phyloP scores from a whole-genome alignment of 2,888 invertebrate genomes.

The Plebejus melissa region DNA sequence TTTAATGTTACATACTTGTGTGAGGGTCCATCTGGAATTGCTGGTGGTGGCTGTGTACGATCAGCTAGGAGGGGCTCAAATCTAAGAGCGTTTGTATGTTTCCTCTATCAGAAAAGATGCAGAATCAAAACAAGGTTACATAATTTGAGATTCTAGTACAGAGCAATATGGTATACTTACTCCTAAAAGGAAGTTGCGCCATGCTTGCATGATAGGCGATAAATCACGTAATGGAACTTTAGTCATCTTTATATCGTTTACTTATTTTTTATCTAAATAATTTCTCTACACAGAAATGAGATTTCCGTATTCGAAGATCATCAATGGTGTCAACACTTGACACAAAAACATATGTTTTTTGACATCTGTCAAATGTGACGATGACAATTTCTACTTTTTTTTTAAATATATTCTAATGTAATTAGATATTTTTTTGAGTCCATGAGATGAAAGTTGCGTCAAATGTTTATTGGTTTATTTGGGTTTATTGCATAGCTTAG shows the following conservation, averaged over 20 bases:
- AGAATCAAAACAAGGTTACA: slow-evolving; percentile 39
- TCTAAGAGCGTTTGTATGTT: slow-evolving; percentile 81
- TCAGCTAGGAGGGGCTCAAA: slow-evolving; percentile 83
- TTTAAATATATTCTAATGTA: no score
- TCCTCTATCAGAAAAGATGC: slow-evolving; percentile 66
- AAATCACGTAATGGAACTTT: slow-evolving; percentile 81
- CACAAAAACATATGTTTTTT: slow-evolving; percentile 34
- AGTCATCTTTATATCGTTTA: slow-evolving; percentile 51
- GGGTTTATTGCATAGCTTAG: no score
- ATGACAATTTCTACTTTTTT: not conserved
- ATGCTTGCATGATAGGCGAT: slow-evolving; percentile 79
- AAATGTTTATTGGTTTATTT: no score
- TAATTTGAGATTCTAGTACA: slow-evolving; percentile 36
- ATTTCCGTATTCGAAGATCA: not conserved
- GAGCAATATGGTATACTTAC: slow-evolving; percentile 57
- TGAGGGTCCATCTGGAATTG: slow-evolving; percentile 89
- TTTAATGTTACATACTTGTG: slow-evolving; percentile 72
- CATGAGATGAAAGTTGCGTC: no score
- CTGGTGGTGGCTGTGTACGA: slow-evolving; percentile 90
- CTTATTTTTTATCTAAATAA: not conserved
- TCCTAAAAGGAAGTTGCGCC: slow-evolving; percentile 84
- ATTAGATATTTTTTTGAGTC: no score
- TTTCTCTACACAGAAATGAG: not conserved
- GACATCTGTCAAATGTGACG: slow-evolving; percentile 28
- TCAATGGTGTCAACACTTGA: not conserved